Evolutionary conservation across 1,140 invertebrate species (phyloP).

Genomic region (Archegozetes longisetosus): DNA sequence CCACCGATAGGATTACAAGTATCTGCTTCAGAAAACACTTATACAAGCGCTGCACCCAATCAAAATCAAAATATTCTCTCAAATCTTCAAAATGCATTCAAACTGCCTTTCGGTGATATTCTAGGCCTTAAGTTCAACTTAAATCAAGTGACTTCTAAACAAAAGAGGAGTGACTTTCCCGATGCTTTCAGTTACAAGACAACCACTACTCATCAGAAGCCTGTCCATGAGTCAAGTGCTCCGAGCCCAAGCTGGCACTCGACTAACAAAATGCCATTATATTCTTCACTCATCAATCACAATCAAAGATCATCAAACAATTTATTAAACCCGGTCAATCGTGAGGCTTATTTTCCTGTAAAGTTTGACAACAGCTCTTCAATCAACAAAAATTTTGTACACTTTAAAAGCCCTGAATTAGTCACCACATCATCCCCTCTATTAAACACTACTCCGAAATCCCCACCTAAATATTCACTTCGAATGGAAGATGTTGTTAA

Average conservation of each 20-base stretch:
- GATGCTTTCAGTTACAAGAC: too few relatives aligned
- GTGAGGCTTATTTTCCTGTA: background rate
- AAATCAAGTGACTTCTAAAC: background rate
- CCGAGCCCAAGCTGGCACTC: too few relatives aligned
- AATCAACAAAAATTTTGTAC: too few relatives aligned
- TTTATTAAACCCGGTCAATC: background rate
- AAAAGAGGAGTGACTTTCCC: background rate
- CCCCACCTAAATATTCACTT: background rate
- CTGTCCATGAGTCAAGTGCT: too few relatives aligned
- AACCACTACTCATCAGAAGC: too few relatives aligned
- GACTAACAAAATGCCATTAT: too few relatives aligned
- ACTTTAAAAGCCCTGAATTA: background rate
- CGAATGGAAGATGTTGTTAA: background rate
- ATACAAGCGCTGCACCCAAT: background rate
- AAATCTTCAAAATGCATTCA: background rate
- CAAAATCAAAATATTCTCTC: background rate
- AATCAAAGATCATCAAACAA: background rate
- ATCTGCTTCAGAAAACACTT: background rate
- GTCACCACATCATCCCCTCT: background rate
- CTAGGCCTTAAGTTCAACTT: background rate
- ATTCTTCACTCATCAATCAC: background rate
- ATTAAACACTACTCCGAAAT: background rate
- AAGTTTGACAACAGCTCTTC: background rate
- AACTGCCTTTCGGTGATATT: background rate
- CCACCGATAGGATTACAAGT: background rate